Base-by-base conservation (phyloP, 2,797 vertebrate species). In the Morelia viridis region DNA sequence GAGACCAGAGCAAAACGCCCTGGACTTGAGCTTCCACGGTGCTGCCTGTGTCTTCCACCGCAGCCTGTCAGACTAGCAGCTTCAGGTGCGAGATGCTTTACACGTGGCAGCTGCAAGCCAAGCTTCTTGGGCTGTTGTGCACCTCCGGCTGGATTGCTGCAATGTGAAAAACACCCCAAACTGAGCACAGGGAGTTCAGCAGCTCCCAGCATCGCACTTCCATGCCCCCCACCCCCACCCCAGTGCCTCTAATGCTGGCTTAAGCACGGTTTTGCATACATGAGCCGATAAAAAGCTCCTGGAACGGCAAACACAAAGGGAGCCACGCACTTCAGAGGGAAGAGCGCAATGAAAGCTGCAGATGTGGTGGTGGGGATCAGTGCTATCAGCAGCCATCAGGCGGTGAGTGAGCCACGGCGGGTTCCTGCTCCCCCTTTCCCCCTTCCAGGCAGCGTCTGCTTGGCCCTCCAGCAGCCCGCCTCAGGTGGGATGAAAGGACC, bases 301-400 rank as follows among this genome's bases (percentile, higher is more conserved):
- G 46, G 93, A 95, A 95, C 95, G 92, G 92, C 94, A 93, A 95
- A 95, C 94, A 95, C 65, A 96, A 96, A 93, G 93, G 19, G 64
- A 94, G 94, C 94, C 94, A 89, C 94, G 90, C 95, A 92, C 96
- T 95, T 95, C 94, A 93, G 95, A 94, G 94, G 71, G 94, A 93
- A 89, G 26, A 61, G 90, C 31, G 90, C 31, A 90, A 88, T 92
- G 93, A 94, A 96, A 96, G 96, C 93, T 92, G 94, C 95, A 95
- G 95, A 96, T 93, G 95, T 91, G 94, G 96, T 94, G 92, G 91
- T 19, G 85, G 88, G 94, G 95, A 96, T 95, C 94, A 96, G 95
- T 91, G 93, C 94, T 94, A 96, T 94, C 96, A 94, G 92, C 93
- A 92, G 94, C n/a, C 6, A 96, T 97, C 95, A 95, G 96, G 94